Evolutionary conservation across 2,113 vertebrate genomes (phyloP).

Genomic region (Brachionichthys hirsutus): DNA sequence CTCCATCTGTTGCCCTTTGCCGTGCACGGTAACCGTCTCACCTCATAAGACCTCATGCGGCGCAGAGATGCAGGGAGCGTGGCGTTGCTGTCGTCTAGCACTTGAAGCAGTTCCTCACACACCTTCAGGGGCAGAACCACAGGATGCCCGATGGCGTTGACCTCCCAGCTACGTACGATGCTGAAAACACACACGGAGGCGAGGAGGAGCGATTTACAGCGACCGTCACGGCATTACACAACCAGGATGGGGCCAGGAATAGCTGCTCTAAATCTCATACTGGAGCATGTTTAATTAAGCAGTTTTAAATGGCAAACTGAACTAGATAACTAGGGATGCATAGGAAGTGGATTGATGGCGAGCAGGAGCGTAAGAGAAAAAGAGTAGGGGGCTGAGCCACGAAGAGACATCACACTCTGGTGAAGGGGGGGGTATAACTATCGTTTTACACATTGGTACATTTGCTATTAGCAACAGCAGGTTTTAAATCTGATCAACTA

Average conservation of each 20-base stretch:
- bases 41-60: conserved; percentile 90
- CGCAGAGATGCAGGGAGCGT: conserved; percentile 84
- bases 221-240: conserved; percentile 27
- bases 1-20: background rate
- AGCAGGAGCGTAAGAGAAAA: background rate
- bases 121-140: conserved; percentile 84
- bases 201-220: conserved; percentile 34
- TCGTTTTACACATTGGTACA: no score
- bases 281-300: background rate
- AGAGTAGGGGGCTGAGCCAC: conserved; percentile 13
- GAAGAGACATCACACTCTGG: conserved; percentile 8
- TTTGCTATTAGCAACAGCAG: background rate
- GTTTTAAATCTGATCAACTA: background rate
- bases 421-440: no score
- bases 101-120: conserved; percentile 86
- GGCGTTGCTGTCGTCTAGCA: conserved; percentile 80
- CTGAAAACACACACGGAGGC: conserved; percentile 69
- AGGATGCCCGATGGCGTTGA: conserved; percentile 85
- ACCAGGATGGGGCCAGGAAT: conserved; percentile 13
- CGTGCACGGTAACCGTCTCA: conserved; percentile 56
- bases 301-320: conserved; percentile 24
- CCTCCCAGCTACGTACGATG: conserved; percentile 83
- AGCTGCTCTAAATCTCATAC: conserved; percentile 18
- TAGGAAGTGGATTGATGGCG: conserved; percentile 25
- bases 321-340: conserved; percentile 24